Base-by-base conservation (phyloP, 2,113 vertebrate species). In the Haliaeetus leucogaster region DNA sequence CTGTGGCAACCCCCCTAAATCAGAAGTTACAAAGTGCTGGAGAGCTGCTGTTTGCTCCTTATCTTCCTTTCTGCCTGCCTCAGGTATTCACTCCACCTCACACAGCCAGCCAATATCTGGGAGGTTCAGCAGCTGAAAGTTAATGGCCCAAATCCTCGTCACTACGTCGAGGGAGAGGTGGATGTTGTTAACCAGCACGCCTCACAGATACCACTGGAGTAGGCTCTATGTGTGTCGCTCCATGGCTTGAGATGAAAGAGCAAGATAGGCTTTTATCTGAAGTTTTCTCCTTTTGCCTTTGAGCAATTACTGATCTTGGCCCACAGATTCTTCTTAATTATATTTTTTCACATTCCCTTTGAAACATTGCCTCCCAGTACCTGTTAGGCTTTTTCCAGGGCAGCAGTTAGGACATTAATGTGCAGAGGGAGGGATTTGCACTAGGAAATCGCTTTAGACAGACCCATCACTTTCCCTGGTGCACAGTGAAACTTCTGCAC, bases 101-200 rank as follows among this genome's bases (percentile, higher is more conserved):
- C 53, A 10, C 29, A 88, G 94, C 40, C 79, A 85, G 84, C 26
- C 77, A 73, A 5, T 84, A 73, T 61, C 10, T 1, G 68, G 50
- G 29, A 81, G 62, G 72, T 76, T 94, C 80, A 80, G 92, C 83
- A 80, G 71, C 71, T 67, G 48, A 42, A 93, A 82, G 72, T 59
- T 94, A 94, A 91, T 72, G 81, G 72, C 58, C 53, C 67, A 83
- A 86, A 86, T 91, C 81, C 63, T 91, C 91, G 72, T 61, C 77
- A 18, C 81, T 68, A 52, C 8, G 0, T 32, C 7, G 25, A 15
- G 1, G 53, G 56, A 78, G 50, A 77, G 48, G 63, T 7, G 1
- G 71, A 20, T 66, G 73, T 27, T 83, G 72, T 52, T 82, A 67
- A 50, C n/a, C 77, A 83, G 81, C 67, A 14, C 62, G 29, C 43